Base-by-base conservation (phyloP, 1,140 invertebrate species). In the Drosophila malerkotliana region DNA sequence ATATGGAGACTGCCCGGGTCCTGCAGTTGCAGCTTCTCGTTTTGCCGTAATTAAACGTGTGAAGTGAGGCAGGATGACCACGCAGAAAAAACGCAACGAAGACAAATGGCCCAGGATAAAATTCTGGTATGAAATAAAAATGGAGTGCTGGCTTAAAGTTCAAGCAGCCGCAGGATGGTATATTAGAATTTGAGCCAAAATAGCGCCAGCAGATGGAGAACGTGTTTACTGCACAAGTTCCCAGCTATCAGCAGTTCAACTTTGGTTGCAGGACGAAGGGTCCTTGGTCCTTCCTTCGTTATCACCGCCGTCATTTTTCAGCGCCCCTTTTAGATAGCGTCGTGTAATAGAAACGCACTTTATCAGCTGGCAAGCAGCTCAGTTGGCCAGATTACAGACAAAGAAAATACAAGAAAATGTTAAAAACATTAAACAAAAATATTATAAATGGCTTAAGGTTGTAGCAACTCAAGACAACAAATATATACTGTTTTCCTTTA, bases 21-120 rank as follows among this genome's bases (percentile, higher is more conserved):
- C 39, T 58, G 57, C 72, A 47, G 41, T 47, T 61, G 39, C 63
- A 76, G 48, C 51, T 66, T 26, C 54, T 44, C 48, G 24, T 41
- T 51, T 57, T 57, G 55, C 51, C 64, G 62, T 76, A 76, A 76
- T 76, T 76, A 68, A 76, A 76, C 55, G 62, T 59, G 72, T 59
- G 56, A 76, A 76, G 51, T 18, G 49, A 51, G 56, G 39, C 34
- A 60, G 63, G 32, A 68, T 76, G 72, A 75, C 72, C 62, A 54
- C 37, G 62, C 58, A 68, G 30, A 67, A 59, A 49, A 58, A 52
- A 45, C 30, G 21, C 44, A 77, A 66, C 60, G 48, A 81, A 81
- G 72, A 72, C 63, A 77, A 81, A 81, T 77, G 61, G 48, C 32
- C 34, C 26, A 32, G 12, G 47, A 49, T 39, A 54, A 63, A 45